Base-by-base conservation (phyloP, 1,140 invertebrate species). In the Lordiphosa clarofinis region DNA sequence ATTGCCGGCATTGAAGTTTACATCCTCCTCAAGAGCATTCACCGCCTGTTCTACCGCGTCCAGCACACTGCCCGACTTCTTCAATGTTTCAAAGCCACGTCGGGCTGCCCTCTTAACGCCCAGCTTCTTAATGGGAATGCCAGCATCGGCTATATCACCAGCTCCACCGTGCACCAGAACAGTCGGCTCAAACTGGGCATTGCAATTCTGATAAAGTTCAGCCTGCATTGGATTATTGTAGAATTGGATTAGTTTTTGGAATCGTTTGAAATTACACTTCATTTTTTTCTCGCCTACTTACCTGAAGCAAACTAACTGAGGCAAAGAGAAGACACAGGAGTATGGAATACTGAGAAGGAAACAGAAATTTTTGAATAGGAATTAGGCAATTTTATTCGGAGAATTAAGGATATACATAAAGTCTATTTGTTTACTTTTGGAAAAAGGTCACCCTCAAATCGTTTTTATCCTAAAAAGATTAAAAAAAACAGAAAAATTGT, bases 31-130 rank as follows among this genome's bases (percentile, higher is more conserved):
- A 91, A 97, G 91, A 15, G 90, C 89, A 24, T 91, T 90, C 8
- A 96, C 92, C 21, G 95, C 94, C 38, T 91, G 91, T 88, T 95
- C 94, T 2, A 95, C 94, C 13, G 95, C 94, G 89, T 95, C 93
- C 44, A 73, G 88, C 0, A 42, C 52, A 24, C 47, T 65, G 4
- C 56, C 62, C 15, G 66, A 35, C 13, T 47, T 4, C 11, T 42
- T 12, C 4, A 73, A 43, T 37, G 38, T 3, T 33, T 46, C 44
- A 43, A 52, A 42, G 19, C 72, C 42, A 10, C 33, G 33, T 0
- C 58, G 55, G 1, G 92, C 92, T 33, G 95, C 93, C 52, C 89
- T 82, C 78, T 92, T 92, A 1, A 94, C 92, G 33, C 93, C 94
- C 36, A 89, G 88, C 10, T 93, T 87, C 87, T 94, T 94, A 1